These are phyloP conservation scores for Fragum whitleyi DNA, from an alignment of 2,888 invertebrate genomes.

Conservation along the genomic window DNA sequence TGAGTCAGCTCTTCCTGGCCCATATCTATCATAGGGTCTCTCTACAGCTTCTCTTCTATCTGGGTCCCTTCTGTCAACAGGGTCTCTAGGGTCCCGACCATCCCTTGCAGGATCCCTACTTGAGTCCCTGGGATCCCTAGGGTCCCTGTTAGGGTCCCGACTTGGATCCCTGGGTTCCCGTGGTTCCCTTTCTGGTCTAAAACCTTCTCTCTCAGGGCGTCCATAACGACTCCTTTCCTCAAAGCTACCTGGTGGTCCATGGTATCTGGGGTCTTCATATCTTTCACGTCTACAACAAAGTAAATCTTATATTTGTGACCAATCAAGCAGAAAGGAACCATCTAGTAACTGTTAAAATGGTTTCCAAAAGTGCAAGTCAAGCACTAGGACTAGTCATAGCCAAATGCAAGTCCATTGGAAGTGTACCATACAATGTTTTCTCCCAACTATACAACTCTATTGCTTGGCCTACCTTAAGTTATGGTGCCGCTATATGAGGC, in stretches of 20 bases:
- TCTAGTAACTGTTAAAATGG: too few species aligned
- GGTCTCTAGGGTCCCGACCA: neutral
- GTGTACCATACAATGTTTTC: too few species aligned
- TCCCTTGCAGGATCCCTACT: neutral
- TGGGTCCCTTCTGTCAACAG: slow-evolving; percentile 26
- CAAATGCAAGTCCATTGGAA: too few species aligned
- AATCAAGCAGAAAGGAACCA: too few species aligned
- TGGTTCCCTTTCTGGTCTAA: slow-evolving; percentile 44
- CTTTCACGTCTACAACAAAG: slow-evolving; percentile 45
- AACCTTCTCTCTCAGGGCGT: slow-evolving; percentile 44
- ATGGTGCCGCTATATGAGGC: too few species aligned
- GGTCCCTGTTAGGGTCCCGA: neutral
- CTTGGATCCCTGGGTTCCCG: slow-evolving; percentile 29
- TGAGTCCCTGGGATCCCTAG: neutral
- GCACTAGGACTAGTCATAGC: too few species aligned
- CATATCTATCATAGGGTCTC: slow-evolving; percentile 53
- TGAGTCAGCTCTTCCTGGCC: slow-evolving; percentile 32
- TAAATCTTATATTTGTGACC: too few species aligned
- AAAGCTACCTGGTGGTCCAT: slow-evolving; percentile 31
- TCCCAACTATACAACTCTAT: too few species aligned
- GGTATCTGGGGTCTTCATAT: slow-evolving; percentile 49
- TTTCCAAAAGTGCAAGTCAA: too few species aligned
- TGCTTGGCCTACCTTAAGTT: too few species aligned
- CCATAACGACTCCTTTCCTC: slow-evolving; percentile 48
- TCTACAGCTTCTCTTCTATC: slow-evolving; percentile 52